A percentile compares a stretch with the other conserved stretches of the same genome.
Evolutionary conservation across 2,888 invertebrate species (phyloP).

Genomic region (Teleogryllus oceanicus): DNA sequence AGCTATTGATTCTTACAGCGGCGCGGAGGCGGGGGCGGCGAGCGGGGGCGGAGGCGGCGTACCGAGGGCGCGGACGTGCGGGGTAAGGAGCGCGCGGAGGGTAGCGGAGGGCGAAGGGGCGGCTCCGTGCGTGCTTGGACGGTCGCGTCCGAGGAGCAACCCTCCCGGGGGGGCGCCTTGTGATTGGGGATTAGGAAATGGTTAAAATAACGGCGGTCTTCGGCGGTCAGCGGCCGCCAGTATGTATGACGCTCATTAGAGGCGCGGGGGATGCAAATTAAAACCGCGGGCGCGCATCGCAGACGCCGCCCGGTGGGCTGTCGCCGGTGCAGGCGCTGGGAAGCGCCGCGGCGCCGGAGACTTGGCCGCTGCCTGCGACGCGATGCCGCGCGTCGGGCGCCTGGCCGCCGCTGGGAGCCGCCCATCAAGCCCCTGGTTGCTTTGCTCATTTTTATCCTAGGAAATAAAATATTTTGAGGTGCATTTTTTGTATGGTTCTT

Average conservation of each 20-base stretch:
- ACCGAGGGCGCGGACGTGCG: neutral
- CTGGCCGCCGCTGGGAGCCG: too few relatives aligned
- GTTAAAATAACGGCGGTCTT: neutral
- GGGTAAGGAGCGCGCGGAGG: neutral
- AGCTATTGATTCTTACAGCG: constrained; percentile 18
- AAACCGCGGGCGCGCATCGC: neutral
- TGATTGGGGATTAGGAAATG: constrained; percentile 18
- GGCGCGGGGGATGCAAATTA: neutral
- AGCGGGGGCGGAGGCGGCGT: neutral
- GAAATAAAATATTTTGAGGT: too few relatives aligned
- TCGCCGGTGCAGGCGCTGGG: too few relatives aligned
- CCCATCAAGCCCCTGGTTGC: too few relatives aligned
- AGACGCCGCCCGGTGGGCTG: neutral
- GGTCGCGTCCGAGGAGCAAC: neutral
- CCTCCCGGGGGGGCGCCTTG: neutral
- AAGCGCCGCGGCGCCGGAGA: too few relatives aligned
- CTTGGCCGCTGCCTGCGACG: too few relatives aligned
- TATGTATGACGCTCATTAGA: neutral
- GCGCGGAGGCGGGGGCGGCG: neutral
- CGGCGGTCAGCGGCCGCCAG: neutral
- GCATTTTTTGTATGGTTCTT: too few relatives aligned
- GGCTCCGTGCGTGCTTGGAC: neutral
- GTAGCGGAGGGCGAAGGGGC: neutral
- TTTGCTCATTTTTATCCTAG: too few relatives aligned
- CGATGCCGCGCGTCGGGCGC: too few relatives aligned